Evolutionary conservation across 2,888 invertebrate genomes (phyloP), one percentile per base, ranked within the genome.

Genomic region (Agrochola lychnidis): DNA sequence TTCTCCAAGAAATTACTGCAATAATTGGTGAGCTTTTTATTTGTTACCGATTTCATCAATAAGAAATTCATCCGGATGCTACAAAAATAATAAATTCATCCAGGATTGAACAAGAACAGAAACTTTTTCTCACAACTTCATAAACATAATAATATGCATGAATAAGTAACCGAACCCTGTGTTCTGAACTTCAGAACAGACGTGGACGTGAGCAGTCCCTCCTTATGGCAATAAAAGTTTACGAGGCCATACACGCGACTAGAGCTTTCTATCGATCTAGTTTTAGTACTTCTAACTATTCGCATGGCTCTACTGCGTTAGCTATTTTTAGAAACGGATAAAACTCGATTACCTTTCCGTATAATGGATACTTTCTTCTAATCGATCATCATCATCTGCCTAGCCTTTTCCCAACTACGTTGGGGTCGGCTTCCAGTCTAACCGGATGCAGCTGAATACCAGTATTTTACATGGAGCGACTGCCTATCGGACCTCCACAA

Each of bases 141-240:
- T 77, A 69, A 45, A 63, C 72, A 73, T 66, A n/a, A n/a, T n/a
- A n/a, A n/a, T 36, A 70, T 70, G 78, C 56, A 78, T 78, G 84
- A 81, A 72, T 71, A 82, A 74, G 53, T 68, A 70, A 72, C 45
- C 2, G 51, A 61, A 72, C 45, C 2, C 45, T 57, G 63, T 62
- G 57, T 74, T 67, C 25, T 76, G 78, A 70, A 70, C 62, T 62
- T 64, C 16, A 45, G 42, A 68, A 72, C 62, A 53, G 72, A 73
- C 79, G 70, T 73, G 73, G 59, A 78, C 42, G 70, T 45, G 64
- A 59, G 61, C 63, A 61, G 68, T 73, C 76, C 22, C 64, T 81
- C 73, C 75, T 86, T 81, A 82, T 79, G 81, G 82, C 77, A 77
- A 81, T 87, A 83, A 85, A 88, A 85, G 73, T 88, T 88, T 87